Evolutionary conservation across 2,797 vertebrate genomes (phyloP), one percentile per base, ranked within the genome.

Genomic region (Gobio occitaniae): DNA sequence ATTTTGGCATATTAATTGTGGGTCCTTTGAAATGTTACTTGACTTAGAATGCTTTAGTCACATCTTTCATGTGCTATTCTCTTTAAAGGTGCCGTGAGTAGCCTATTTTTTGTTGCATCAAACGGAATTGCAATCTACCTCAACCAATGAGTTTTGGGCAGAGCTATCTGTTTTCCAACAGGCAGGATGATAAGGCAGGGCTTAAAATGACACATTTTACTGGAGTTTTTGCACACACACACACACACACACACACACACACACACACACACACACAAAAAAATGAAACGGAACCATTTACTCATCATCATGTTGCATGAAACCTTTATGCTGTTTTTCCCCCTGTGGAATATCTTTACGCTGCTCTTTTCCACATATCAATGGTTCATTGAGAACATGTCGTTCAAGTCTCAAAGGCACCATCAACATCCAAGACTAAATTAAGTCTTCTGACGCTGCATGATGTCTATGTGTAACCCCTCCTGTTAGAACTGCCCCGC

Each of bases 21-120:
- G 41, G 13, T 72, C 41, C 25, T 36, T 74, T 61, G 54, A 74
- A 65, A 48, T 36, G 15, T 15, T 63, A n/a, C 21, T 63, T 63
- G 12, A 21, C 2, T 47, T 65, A 19, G 25, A 52, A 25, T 66
- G 48, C 17, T 63, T 74, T 0, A 63, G 41, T 82, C 47, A 38
- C 0, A 21, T 21, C 29, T 38, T 66, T 65, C 4, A 74, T 75
- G 4, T 65, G 41, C 82, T 52, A 76, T 56, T 76, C 61, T 38
- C 72, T 83, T 83, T 54, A 83, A 83, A 83, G 12, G 11, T 65
- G 29, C 19, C 50, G 17, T 44, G 66, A 54, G 79, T 41, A 2
- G 41, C 7, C 7, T 44, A 9, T 0, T 29, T 41, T 11, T 21
- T 38, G 7, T 56, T 52, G 3, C 36, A 44, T 70, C 48, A 25